Evolutionary conservation across 2,113 vertebrate genomes (phyloP).

Genomic region (Myotis davidii): DNA sequence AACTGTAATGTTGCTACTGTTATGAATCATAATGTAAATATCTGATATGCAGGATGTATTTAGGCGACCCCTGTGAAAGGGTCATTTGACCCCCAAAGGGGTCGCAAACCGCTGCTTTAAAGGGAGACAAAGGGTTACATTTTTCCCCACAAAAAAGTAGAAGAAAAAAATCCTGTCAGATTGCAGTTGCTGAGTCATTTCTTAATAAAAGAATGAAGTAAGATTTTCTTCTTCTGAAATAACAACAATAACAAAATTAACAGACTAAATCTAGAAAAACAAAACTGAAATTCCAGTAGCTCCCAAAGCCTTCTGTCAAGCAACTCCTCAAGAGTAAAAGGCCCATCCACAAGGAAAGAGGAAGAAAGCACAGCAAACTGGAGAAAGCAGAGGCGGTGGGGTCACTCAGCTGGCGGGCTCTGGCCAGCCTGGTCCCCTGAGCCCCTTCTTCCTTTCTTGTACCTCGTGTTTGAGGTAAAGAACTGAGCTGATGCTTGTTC

Average conservation of each 20-base stretch:
- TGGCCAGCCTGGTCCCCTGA: not conserved
- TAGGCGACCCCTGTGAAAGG: too few species aligned
- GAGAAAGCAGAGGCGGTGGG: not conserved
- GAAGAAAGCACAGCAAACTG: not conserved
- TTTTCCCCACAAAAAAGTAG: slow-evolving; percentile 52
- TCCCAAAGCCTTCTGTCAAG: not conserved
- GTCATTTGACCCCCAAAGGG: too few species aligned
- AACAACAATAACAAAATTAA: slow-evolving; percentile 50
- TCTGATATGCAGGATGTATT: too few species aligned
- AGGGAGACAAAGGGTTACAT: slow-evolving; percentile 5
- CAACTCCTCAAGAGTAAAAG: not conserved
- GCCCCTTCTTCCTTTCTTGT: not conserved
- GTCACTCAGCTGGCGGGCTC: accelerated
- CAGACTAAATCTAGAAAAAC: slow-evolving; percentile 52
- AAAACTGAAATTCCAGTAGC: slow-evolving; percentile 28
- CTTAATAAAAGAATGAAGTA: slow-evolving; percentile 58
- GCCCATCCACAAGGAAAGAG: not conserved
- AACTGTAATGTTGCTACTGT: too few species aligned
- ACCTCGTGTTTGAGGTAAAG: not conserved
- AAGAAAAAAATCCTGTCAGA: not conserved
- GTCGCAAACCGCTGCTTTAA: not conserved
- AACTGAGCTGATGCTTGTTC: not conserved
- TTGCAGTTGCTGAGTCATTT: slow-evolving; percentile 9
- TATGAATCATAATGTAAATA: too few species aligned
- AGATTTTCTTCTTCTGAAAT: not conserved